Conservation (phyloP, 2,888 invertebrate species). For the Protonemura montana region DNA sequence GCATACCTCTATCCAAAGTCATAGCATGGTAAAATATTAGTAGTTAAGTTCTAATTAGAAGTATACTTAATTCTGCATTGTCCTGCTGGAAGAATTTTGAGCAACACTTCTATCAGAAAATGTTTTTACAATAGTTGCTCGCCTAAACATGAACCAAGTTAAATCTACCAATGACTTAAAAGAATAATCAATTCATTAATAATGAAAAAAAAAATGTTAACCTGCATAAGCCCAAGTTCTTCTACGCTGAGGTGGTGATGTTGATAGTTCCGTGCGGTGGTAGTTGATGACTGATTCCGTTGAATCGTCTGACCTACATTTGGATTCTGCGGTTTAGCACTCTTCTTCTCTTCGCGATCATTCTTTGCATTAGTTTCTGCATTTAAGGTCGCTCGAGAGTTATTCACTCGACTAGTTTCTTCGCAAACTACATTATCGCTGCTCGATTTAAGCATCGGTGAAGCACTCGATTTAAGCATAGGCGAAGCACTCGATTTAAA, state of each 20-base stretch:
- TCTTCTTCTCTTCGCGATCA: conserved; percentile 28
- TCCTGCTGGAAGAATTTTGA: too few relatives aligned
- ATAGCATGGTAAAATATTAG: too few relatives aligned
- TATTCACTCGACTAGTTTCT: conserved; percentile 42
- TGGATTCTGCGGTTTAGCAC: conserved; percentile 1
- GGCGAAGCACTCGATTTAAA: conserved; percentile 49
- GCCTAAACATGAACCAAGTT: too few relatives aligned
- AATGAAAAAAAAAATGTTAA: conserved; percentile 52
- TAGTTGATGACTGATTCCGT: conserved; percentile 48
- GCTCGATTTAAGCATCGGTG: background rate
- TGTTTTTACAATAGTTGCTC: too few relatives aligned
- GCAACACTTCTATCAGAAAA: too few relatives aligned
- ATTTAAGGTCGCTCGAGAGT: conserved; percentile 61
- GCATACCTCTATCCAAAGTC: too few relatives aligned
- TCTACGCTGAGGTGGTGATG: conserved; percentile 71
- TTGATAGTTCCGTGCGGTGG: conserved; percentile 54
- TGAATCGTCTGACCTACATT: conserved; percentile 13
- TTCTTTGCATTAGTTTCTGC: conserved; percentile 48
- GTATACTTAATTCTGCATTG: too few relatives aligned
- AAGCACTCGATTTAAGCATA: conserved; percentile 53
- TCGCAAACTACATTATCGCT: conserved; percentile 59
- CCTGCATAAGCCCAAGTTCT: conserved; percentile 67
- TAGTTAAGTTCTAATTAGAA: too few relatives aligned
- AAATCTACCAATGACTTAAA: too few relatives aligned
- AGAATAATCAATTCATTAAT: conserved; percentile 33